Conservation (phyloP, 2,113 vertebrate genomes). For the Sardina pilchardus region DNA sequence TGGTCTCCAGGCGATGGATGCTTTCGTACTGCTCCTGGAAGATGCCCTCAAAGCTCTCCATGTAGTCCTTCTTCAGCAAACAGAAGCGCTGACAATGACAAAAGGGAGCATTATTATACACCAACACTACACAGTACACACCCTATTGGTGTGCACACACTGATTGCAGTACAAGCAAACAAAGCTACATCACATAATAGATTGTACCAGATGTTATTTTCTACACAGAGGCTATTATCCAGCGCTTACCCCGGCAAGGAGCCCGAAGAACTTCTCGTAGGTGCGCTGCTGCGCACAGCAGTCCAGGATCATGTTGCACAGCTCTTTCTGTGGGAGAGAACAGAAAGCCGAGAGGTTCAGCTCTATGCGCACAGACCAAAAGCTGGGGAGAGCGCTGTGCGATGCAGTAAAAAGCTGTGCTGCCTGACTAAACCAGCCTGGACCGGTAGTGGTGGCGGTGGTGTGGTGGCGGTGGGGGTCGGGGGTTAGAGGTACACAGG, state of each 20-base stretch:
- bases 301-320: conserved; percentile 99
- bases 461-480: background rate
- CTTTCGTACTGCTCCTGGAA: conserved; percentile 96
- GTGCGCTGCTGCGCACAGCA: conserved; percentile 98
- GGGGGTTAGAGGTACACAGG: background rate
- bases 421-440: background rate
- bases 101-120: background rate
- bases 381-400: background rate
- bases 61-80: conserved; percentile 96
- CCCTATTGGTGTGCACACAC: too few species aligned
- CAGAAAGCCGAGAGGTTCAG: conserved; percentile 6
- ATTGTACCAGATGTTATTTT: background rate
- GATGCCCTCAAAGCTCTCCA: conserved; percentile 96
- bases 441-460: background rate
- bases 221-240: background rate
- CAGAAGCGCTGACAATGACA: conserved; percentile 85
- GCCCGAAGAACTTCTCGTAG: conserved; percentile 97
- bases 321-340: conserved; percentile 83
- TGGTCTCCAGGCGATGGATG: conserved; percentile 96
- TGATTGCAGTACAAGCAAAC: too few species aligned
- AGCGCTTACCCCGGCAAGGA: conserved; percentile 91
- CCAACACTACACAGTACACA: background rate
- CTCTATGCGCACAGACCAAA: background rate
- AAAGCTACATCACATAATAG: background rate
- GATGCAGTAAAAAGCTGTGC: background rate